Evolutionary conservation across 2,797 vertebrate species (phyloP).

Genomic region (Sus cebifrons): DNA sequence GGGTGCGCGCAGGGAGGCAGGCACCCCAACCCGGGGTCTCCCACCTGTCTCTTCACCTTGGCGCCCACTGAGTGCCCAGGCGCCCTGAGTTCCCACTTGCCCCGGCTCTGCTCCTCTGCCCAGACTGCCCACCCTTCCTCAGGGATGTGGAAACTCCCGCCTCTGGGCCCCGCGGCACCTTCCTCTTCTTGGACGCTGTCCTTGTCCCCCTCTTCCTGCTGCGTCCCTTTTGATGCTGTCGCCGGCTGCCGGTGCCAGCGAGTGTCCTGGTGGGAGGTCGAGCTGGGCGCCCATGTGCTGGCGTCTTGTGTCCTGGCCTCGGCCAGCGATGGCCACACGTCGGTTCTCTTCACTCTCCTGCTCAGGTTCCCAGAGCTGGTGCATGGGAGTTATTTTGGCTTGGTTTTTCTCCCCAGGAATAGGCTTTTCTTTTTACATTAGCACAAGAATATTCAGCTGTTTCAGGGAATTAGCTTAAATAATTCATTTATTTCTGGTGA

Average conservation of each 20-base stretch:
- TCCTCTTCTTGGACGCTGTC: neutral
- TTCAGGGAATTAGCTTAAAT: neutral
- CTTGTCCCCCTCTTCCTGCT: neutral
- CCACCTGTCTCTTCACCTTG: neutral
- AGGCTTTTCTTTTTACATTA: neutral
- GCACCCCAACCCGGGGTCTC: neutral
- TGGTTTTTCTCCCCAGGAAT: neutral
- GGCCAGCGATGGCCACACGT: rapidly evolving
- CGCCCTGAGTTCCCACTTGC: neutral
- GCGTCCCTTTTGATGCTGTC: rapidly evolving
- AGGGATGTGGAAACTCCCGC: rapidly evolving
- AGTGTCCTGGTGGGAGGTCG: neutral
- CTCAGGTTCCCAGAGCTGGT: neutral
- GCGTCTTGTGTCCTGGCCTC: rapidly evolving
- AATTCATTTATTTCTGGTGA: neutral
- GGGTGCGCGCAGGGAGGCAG: no score
- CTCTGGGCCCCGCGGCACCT: no score
- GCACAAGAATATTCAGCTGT: neutral
- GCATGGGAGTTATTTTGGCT: neutral
- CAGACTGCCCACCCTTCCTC: neutral
- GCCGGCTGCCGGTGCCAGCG: neutral
- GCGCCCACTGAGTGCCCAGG: neutral
- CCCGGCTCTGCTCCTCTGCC: neutral
- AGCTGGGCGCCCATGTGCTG: neutral
- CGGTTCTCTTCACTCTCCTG: neutral